A percentile compares a stretch with the other conserved stretches of the same genome.
phyloP scores from a whole-genome alignment of 2,113 vertebrate genomes.

The Hippopotamus amphibius region DNA sequence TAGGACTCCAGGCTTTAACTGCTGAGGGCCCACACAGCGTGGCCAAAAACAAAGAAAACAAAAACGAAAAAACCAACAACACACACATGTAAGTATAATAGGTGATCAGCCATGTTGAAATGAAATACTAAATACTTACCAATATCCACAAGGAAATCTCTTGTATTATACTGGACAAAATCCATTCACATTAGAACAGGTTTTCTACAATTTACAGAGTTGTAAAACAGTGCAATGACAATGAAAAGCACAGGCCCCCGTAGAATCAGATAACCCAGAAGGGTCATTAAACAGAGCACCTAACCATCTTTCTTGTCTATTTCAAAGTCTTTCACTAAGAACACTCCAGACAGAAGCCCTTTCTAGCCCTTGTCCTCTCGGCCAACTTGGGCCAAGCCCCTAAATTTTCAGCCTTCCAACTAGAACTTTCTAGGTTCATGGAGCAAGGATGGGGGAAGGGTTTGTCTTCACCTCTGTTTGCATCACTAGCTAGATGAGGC shows the following conservation, averaged over 20 bases:
- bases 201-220: background rate
- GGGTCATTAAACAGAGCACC: background rate
- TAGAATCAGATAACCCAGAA: background rate
- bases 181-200: background rate
- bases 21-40: background rate
- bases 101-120: background rate
- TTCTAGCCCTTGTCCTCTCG: background rate
- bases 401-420: background rate
- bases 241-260: background rate
- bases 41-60: background rate
- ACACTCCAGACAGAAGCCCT: background rate
- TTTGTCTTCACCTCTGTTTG: background rate
- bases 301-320: background rate
- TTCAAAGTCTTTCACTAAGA: background rate
- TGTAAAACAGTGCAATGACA: background rate
- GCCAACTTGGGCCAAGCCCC: background rate
- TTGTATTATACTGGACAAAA: background rate
- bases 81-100: background rate
- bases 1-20: background rate
- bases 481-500: background rate
- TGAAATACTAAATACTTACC: background rate
- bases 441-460: background rate
- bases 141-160: background rate
- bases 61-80: background rate
- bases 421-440: background rate